Conservation (phyloP, 2,797 vertebrate species). For the Decapterus maruadsi region DNA sequence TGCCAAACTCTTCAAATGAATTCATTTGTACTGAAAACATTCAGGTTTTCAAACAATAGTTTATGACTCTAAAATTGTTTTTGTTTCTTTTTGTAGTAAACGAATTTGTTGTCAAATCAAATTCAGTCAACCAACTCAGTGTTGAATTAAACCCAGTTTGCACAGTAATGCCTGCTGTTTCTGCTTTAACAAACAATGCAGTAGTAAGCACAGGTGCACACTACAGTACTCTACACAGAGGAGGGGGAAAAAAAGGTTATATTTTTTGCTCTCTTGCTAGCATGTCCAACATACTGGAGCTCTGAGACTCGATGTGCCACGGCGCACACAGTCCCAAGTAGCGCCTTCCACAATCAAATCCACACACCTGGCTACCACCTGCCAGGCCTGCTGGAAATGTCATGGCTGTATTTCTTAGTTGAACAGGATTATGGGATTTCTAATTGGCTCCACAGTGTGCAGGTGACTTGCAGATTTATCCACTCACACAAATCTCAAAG, state of each 20-base stretch:
- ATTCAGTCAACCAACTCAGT: neutral
- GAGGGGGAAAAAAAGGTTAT: slow-evolving; percentile 3
- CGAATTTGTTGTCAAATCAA: neutral
- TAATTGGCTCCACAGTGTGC: slow-evolving; percentile 81
- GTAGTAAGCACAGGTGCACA: slow-evolving; percentile 13
- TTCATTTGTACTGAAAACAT: neutral
- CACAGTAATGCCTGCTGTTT: neutral
- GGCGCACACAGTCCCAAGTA: slow-evolving; percentile 22
- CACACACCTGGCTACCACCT: slow-evolving; percentile 72
- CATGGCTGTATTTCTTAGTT: slow-evolving; percentile 60
- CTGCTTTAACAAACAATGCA: slow-evolving; percentile 3
- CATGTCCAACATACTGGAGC: slow-evolving; percentile 32
- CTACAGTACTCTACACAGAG: neutral
- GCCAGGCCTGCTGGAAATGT: slow-evolving; percentile 73
- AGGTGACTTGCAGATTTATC: slow-evolving; percentile 40
- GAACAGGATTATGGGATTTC: slow-evolving; percentile 83
- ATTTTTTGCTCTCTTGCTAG: slow-evolving; percentile 18
- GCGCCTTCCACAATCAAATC: slow-evolving; percentile 55
- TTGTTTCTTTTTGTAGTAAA: neutral
- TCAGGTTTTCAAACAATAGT: neutral
- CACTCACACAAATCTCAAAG: slow-evolving; percentile 15
- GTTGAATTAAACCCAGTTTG: slow-evolving; percentile 16
- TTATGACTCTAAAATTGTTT: neutral
- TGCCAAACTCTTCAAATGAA: neutral
- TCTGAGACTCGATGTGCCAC: slow-evolving; percentile 16